These are phyloP conservation scores for Drosophila guanche DNA, from an alignment of 1,140 invertebrate species.

Conservation along the genomic window DNA sequence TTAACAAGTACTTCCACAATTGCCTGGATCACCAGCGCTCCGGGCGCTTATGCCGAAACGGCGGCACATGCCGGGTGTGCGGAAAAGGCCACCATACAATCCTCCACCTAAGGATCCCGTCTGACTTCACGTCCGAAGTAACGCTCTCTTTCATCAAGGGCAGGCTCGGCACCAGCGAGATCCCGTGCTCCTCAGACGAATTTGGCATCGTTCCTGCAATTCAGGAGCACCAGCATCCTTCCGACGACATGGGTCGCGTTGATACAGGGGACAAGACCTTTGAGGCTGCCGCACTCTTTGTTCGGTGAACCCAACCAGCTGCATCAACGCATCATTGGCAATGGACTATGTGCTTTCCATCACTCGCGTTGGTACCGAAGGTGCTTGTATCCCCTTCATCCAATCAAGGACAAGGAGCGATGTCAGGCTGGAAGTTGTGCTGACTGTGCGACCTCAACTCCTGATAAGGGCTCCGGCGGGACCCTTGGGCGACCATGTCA, in stretches of 20 bases:
- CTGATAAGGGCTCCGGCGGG: not conserved
- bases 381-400: not conserved
- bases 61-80: not conserved
- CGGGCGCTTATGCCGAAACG: not conserved
- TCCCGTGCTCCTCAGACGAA: not conserved
- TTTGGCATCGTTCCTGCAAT: not conserved
- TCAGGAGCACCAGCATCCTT: not conserved
- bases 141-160: not conserved
- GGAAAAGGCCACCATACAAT: not conserved
- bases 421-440: not conserved
- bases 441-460: not conserved
- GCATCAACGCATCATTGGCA: not conserved
- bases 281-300: too few relatives aligned
- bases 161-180: not conserved
- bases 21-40: not conserved
- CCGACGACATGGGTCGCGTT: too few relatives aligned
- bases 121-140: not conserved
- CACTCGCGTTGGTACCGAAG: conserved; percentile 1
- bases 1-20: conserved; percentile 1
- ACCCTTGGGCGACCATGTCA: not conserved
- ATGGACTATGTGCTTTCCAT: not conserved
- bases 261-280: not conserved
- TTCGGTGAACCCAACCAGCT: not conserved
- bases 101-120: not conserved
- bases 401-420: too few relatives aligned